Conservation (phyloP, 2,113 vertebrate genomes). For the Rissa tridactyla region DNA sequence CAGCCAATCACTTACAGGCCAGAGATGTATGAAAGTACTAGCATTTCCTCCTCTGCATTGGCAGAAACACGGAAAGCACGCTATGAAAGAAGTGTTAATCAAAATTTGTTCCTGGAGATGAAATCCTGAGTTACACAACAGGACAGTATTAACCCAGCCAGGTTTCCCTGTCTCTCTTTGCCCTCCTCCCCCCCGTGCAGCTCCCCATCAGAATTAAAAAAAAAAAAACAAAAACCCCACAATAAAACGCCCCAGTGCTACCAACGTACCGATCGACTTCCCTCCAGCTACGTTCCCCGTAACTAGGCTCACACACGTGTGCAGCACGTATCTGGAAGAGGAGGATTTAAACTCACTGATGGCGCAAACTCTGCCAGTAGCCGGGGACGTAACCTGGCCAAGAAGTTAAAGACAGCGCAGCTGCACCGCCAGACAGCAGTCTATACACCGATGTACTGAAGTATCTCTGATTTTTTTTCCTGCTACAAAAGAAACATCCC, state of each 20-base stretch:
- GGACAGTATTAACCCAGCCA: background rate
- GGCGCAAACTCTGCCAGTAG: background rate
- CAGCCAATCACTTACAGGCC: background rate
- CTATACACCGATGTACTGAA: background rate
- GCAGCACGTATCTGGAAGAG: background rate
- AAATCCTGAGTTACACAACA: background rate
- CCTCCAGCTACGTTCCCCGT: background rate
- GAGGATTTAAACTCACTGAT: background rate
- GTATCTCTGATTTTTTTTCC: background rate
- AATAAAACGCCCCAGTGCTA: background rate
- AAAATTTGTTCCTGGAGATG: background rate
- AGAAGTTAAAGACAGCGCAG: background rate
- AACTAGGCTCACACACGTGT: background rate
- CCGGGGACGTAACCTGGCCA: background rate
- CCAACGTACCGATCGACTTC: background rate
- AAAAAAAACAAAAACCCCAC: background rate
- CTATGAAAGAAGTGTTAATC: background rate
- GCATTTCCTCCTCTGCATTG: background rate
- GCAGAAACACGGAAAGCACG: background rate
- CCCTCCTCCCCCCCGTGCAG: background rate
- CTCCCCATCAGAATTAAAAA: background rate
- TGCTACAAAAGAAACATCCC: background rate
- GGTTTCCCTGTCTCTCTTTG: background rate
- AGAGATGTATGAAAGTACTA: background rate
- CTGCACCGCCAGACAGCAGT: background rate